Evolutionary conservation across 2,113 vertebrate genomes (phyloP).

Genomic region (Poeciliopsis turrubarensis): DNA sequence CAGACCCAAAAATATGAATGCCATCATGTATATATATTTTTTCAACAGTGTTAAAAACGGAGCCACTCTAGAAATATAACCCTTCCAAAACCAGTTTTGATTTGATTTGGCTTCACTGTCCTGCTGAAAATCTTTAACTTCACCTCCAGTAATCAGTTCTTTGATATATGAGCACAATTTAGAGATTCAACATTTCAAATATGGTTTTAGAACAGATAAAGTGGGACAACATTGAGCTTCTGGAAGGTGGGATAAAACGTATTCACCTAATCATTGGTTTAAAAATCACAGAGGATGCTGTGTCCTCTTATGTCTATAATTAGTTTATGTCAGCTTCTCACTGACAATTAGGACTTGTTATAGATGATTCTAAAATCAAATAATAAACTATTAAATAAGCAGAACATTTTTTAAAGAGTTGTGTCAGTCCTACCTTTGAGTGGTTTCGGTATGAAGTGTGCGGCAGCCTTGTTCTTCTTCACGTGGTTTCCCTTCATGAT

Average conservation of each 20-base stretch:
- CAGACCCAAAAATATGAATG: no score
- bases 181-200: background rate
- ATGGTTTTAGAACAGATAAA: no score
- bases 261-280: background rate
- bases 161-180: background rate
- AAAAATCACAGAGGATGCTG: background rate
- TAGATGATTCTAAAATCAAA: background rate
- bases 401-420: background rate
- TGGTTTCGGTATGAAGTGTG: constrained; percentile 98
- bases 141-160: no score
- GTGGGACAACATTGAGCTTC: background rate
- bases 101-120: no score
- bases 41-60: no score
- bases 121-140: no score
- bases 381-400: background rate
- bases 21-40: no score
- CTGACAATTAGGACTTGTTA: background rate
- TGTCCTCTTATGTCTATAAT: background rate
- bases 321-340: background rate
- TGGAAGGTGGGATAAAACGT: background rate
- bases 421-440: constrained; percentile 87
- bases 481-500: constrained; percentile 99
- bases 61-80: no score
- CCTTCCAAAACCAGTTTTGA: no score
- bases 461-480: constrained; percentile 97